A percentile compares a stretch with the other conserved stretches of the same genome.
These are phyloP conservation scores for Sycon ciliatum DNA, from an alignment of 37 sponge, comb jelly and placozoan species.

Conservation along the genomic window DNA sequence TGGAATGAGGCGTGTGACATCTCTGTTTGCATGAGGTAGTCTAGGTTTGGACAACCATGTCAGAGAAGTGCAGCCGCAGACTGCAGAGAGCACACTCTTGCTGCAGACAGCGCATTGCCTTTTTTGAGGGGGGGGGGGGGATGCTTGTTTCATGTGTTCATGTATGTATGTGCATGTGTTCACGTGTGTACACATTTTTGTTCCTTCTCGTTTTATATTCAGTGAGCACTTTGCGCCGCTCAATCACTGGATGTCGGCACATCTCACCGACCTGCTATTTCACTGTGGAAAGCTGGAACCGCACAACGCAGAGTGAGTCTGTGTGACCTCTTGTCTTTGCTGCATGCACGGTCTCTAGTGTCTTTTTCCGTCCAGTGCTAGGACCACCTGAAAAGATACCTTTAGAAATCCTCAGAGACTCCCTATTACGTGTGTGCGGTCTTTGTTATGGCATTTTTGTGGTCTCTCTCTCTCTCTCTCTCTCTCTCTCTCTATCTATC, in stretches of 20 bases:
- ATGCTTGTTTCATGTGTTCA: not conserved
- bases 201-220: not conserved
- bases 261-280: conserved; percentile 49
- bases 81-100: too few species aligned
- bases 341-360: too few species aligned
- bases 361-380: too few species aligned
- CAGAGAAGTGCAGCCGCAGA: too few species aligned
- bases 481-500: not conserved
- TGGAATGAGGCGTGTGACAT: too few species aligned
- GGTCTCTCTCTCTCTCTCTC: not conserved
- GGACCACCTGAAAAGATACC: too few species aligned
- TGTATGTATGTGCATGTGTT: not conserved
- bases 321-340: not conserved
- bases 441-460: not conserved
- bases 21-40: too few species aligned
- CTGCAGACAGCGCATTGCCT: too few species aligned
- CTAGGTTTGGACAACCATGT: too few species aligned
- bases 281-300: conserved; percentile 41
- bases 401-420: too few species aligned
- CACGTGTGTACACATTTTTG: not conserved
- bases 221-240: conserved; percentile 31
- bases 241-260: conserved; percentile 74
- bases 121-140: too few species aligned
- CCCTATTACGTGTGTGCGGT: too few species aligned
- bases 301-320: conserved; percentile 34